phyloP scores from a whole-genome alignment of 2,113 vertebrate species.

The Pygoscelis antarcticus region DNA sequence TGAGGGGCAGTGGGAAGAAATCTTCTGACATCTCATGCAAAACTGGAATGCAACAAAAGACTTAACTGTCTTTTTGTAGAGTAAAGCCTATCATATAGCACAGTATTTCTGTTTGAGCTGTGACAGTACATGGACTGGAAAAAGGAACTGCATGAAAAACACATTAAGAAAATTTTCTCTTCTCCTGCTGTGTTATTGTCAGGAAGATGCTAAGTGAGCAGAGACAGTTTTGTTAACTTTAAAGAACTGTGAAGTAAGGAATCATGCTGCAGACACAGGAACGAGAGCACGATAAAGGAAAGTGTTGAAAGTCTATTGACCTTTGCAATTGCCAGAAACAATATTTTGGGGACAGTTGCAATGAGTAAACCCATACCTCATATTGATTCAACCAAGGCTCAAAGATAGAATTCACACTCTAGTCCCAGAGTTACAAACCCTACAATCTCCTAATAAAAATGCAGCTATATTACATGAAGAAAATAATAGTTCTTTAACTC shows the following conservation, averaged over 20 bases:
- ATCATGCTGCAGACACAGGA: background rate
- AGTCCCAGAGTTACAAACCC: background rate
- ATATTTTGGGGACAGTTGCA: background rate
- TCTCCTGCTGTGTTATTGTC: background rate
- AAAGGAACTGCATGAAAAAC: background rate
- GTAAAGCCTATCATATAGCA: background rate
- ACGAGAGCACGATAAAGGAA: background rate
- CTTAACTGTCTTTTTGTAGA: background rate
- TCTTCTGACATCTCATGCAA: background rate
- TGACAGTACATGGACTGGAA: background rate
- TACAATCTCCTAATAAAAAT: background rate
- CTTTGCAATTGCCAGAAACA: slow-evolving; percentile 3
- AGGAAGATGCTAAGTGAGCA: background rate
- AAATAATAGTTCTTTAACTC: background rate
- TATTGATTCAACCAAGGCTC: background rate
- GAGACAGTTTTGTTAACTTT: background rate
- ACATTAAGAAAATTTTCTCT: background rate
- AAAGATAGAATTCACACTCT: background rate
- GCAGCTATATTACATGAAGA: background rate
- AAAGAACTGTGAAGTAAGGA: background rate
- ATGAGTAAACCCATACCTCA: background rate
- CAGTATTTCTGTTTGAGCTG: background rate
- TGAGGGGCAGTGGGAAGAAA: background rate
- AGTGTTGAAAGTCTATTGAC: slow-evolving; percentile 14
- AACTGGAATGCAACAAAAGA: background rate